phyloP scores from a whole-genome alignment of 2,113 vertebrate genomes.

The Typhlomys cinereus region DNA sequence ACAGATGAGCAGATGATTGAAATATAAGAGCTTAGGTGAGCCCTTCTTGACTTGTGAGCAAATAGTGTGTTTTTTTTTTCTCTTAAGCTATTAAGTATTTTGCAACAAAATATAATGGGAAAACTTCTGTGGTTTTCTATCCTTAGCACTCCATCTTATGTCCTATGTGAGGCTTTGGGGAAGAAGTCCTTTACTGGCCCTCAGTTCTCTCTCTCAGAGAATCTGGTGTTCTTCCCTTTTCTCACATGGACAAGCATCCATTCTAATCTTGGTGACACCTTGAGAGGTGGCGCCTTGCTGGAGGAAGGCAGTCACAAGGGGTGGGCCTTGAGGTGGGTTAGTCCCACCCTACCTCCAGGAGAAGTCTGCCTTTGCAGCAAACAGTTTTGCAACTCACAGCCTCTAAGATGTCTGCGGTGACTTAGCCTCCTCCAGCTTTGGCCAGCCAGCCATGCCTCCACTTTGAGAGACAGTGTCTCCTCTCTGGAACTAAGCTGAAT shows the following conservation, averaged over 20 bases:
- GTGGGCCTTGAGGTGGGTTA: no score
- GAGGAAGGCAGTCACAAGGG: no score
- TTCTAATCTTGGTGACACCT: no score
- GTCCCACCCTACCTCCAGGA: no score
- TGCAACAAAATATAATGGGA: neutral
- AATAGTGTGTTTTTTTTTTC: neutral
- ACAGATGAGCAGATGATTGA: neutral
- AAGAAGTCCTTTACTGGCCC: neutral
- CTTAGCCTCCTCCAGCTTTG: no score
- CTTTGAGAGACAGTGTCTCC: no score
- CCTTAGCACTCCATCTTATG: neutral
- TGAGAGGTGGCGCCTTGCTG: no score
- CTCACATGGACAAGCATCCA: neutral
- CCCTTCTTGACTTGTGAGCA: neutral
- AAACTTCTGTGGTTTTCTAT: neutral
- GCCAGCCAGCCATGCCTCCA: no score
- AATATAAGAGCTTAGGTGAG: neutral
- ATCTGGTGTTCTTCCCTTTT: neutral
- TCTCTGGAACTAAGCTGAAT: no score
- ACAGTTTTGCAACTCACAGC: no score
- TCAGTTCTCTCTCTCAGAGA: neutral
- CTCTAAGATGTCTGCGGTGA: no score
- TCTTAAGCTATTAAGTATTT: neutral
- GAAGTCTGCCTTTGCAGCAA: no score
- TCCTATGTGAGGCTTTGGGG: neutral